phyloP scores from a whole-genome alignment of 2,113 vertebrate species.

The Lipophrys pholis region DNA sequence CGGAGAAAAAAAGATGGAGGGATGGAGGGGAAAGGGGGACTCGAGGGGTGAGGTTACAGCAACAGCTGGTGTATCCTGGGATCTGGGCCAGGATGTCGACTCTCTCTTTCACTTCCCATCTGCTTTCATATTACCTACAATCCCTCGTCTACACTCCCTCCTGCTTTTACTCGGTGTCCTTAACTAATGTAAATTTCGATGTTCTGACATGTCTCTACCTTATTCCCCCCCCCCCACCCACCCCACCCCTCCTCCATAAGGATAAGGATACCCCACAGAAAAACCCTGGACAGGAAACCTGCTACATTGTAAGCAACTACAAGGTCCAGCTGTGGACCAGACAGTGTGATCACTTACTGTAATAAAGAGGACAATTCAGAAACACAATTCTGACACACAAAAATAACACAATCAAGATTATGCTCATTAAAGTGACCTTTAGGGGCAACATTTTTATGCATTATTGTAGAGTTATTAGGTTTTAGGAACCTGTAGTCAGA shows the following conservation, averaged over 20 bases:
- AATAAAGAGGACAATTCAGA: slow-evolving; percentile 3
- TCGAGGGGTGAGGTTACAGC: slow-evolving; percentile 83
- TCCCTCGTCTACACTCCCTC: slow-evolving; percentile 44
- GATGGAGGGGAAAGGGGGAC: slow-evolving; percentile 39
- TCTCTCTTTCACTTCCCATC: slow-evolving; percentile 74
- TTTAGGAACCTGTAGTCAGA: neutral
- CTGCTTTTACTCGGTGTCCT: slow-evolving; percentile 36
- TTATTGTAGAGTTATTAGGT: neutral
- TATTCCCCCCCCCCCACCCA: neutral
- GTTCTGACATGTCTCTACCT: slow-evolving; percentile 24
- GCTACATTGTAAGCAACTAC: slow-evolving; percentile 3
- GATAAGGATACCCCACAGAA: neutral
- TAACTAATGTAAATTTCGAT: slow-evolving; percentile 29
- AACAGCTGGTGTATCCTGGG: slow-evolving; percentile 88
- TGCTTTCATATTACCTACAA: slow-evolving; percentile 66
- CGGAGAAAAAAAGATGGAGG: neutral
- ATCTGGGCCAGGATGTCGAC: slow-evolving; percentile 75
- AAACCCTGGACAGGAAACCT: neutral
- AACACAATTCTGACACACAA: neutral
- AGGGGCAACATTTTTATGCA: neutral
- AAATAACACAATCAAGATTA: neutral
- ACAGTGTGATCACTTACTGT: slow-evolving; percentile 5
- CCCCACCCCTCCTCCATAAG: neutral
- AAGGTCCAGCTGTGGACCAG: slow-evolving; percentile 11
- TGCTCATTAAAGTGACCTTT: neutral